These are phyloP conservation scores for Halocynthia roretzi DNA, from an alignment of 23 tunicate genomes.

Conservation along the genomic window DNA sequence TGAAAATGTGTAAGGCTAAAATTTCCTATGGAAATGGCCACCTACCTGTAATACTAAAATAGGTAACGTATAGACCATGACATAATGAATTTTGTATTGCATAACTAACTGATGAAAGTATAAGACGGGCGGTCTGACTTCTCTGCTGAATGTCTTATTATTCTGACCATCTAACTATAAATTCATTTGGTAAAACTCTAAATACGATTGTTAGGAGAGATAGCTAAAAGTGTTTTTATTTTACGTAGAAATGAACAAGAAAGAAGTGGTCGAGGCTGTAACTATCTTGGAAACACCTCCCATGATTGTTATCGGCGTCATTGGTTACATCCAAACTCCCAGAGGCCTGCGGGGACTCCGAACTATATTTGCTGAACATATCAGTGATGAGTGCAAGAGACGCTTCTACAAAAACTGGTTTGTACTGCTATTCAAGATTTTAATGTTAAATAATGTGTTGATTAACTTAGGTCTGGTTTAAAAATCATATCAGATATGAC, in stretches of 20 bases:
- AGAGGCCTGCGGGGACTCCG: slow-evolving; percentile 84
- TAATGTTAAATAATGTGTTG: not conserved
- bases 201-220: not conserved
- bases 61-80: no score
- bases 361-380: slow-evolving; percentile 96
- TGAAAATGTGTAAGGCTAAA: no score
- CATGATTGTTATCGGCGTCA: slow-evolving; percentile 90
- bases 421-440: slow-evolving; percentile 3
- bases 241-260: slow-evolving; percentile 81
- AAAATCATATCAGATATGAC: not conserved
- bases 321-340: slow-evolving; percentile 97
- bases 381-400: slow-evolving; percentile 97
- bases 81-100: no score
- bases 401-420: slow-evolving; percentile 99
- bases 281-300: slow-evolving; percentile 98
- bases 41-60: no score
- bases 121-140: slow-evolving; percentile 33
- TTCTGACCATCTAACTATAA: not conserved
- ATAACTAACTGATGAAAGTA: no score
- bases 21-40: no score
- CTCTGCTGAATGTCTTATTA: slow-evolving; percentile 18
- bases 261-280: slow-evolving; percentile 95
- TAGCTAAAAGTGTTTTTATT: not conserved
- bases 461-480: not conserved
- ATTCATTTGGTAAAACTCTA: not conserved